These are phyloP conservation scores for Oryzias celebensis DNA, from an alignment of 2,113 vertebrate genomes.

Conservation along the genomic window DNA sequence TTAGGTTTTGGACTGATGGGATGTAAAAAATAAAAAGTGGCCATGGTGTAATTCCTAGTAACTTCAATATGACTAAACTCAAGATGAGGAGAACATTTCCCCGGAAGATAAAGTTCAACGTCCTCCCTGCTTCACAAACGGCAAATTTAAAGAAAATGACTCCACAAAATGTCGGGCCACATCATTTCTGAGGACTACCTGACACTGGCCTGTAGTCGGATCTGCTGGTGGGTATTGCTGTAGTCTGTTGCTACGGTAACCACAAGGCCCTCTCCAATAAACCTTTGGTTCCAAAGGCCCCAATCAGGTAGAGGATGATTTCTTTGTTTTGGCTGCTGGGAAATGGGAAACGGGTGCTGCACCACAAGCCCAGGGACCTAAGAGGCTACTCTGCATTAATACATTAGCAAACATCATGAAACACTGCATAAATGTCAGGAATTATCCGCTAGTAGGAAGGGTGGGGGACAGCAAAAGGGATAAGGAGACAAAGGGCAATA, in stretches of 20 bases:
- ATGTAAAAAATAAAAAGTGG: neutral
- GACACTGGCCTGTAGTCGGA: constrained; percentile 89
- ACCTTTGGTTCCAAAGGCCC: constrained; percentile 79
- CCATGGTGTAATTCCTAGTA: neutral
- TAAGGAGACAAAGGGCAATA: constrained; percentile 84
- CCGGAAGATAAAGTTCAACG: neutral
- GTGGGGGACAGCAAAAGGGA: constrained; percentile 16
- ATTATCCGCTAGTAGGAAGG: constrained; percentile 89
- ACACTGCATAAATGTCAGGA: constrained; percentile 99
- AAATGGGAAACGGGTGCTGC: constrained; percentile 83
- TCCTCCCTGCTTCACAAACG: constrained; percentile 2
- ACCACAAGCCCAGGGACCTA: constrained; percentile 53
- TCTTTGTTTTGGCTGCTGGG: constrained; percentile 81
- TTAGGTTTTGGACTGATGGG: neutral
- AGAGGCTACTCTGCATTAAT: constrained; percentile 90
- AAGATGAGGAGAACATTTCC: neutral
- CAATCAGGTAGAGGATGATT: constrained; percentile 85
- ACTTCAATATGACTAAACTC: neutral
- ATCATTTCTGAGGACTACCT: constrained; percentile 91
- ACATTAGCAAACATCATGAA: constrained; percentile 99
- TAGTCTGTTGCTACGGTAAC: constrained; percentile 98
- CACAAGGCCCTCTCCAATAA: constrained; percentile 80
- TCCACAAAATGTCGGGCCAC: constrained; percentile 78
- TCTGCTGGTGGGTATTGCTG: constrained; percentile 90
- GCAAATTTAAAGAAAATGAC: constrained; percentile 1